Conservation (phyloP, 2,113 vertebrate genomes). For the Poeciliopsis prolifica region DNA sequence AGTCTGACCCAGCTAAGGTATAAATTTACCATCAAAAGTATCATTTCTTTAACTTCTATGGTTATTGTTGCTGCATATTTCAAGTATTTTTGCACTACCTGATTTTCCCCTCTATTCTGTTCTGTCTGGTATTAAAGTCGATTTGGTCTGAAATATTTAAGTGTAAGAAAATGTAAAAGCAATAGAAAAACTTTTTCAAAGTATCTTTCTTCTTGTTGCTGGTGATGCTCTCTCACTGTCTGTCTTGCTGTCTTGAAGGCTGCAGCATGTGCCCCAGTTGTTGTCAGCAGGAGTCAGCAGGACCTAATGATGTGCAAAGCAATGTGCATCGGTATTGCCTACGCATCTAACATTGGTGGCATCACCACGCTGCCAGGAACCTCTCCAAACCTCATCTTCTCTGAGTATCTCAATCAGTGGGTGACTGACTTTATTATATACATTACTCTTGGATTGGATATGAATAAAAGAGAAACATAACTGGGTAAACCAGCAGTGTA, state of each 20-base stretch:
- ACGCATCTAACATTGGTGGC: constrained; percentile 91
- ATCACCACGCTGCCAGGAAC: constrained; percentile 91
- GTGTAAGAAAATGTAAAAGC: background rate
- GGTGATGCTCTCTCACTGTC: background rate
- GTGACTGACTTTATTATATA: constrained; percentile 38
- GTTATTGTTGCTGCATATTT: too few relatives aligned
- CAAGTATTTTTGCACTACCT: too few relatives aligned
- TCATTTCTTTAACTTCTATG: too few relatives aligned
- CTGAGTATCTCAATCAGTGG: constrained; percentile 89
- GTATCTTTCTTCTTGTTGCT: background rate
- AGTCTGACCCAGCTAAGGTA: constrained; percentile 29
- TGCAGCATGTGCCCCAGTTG: background rate
- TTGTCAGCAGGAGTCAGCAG: constrained; percentile 52
- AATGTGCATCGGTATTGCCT: constrained; percentile 88
- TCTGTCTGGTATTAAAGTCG: background rate
- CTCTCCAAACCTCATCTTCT: constrained; percentile 92
- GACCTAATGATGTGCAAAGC: constrained; percentile 88
- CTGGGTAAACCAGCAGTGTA: too few relatives aligned
- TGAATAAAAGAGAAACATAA: too few relatives aligned
- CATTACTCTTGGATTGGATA: background rate
- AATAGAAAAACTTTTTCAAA: background rate
- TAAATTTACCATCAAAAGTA: background rate
- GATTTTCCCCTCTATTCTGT: too few relatives aligned
- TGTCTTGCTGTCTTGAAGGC: constrained; percentile 12
- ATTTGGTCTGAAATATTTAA: background rate